Evolutionary conservation across 2,113 vertebrate genomes (phyloP), one percentile per base, ranked within the genome.

Genomic region (Anas platyrhynchos): DNA sequence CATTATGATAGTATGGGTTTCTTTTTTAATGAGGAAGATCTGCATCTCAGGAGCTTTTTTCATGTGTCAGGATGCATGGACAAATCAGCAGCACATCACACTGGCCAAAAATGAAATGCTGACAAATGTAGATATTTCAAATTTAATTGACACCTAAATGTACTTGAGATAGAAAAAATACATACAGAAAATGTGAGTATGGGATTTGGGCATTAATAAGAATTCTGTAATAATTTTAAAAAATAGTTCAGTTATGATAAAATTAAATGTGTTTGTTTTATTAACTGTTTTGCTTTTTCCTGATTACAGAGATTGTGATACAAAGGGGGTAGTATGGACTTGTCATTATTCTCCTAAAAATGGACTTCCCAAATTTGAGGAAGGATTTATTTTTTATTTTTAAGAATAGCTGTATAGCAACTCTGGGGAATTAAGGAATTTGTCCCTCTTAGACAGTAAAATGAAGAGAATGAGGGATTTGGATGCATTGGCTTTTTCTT

Each of bases 81-180:
- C 99, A 99, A 99, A 99, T 98, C 99, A 99, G 98, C 98, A 61
- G 98, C 98, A 98, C 98, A 97, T 99, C 98, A 98, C 86, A 84
- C 96, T 97, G 97, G 97, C 98, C 98, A 97, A 97, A 98, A 98
- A 98, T 98, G 98, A 99, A 99, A 98, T 99, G 99, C 99, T 99
- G 99, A 99, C 99, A 99, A 99, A 99, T 99, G 99, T 98, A 99
- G 98, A 99, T 99, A 99, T 99, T 99, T 99, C 99, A 99, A 98
- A 99, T 99, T 99, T 99, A 99, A 99, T 99, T 99, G 99, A 99
- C 99, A 99, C 98, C 98, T 99, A 99, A 98, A 98, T 97, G 96
- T 97, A 97, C 95, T 97, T 96, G 98, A 98, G 98, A 98, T 97
- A 91, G 96, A 82, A 97, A 97, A 96, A 90, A 87, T n/a, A 88